These are phyloP conservation scores for Drosophila burlai DNA, from an alignment of 1,140 invertebrate species.

Conservation along the genomic window DNA sequence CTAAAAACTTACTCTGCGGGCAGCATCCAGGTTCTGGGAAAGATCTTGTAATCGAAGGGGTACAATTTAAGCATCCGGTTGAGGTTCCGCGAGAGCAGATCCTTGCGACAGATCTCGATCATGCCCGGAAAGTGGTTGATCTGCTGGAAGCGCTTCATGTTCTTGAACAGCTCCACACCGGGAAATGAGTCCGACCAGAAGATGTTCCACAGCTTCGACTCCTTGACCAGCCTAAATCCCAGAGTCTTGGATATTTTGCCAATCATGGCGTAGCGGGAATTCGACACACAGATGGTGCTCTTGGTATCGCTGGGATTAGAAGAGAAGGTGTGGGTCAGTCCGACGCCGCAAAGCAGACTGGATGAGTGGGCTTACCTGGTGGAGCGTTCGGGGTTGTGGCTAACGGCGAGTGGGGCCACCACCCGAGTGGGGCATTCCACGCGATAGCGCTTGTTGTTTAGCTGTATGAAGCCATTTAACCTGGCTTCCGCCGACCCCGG, in stretches of 20 bases:
- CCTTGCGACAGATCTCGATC: slow-evolving; percentile 95
- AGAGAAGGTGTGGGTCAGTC: not conserved
- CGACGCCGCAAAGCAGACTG: not conserved
- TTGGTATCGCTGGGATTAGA: slow-evolving; percentile 61
- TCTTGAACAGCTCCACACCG: slow-evolving; percentile 92
- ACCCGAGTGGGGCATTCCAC: slow-evolving; percentile 50
- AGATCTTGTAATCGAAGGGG: slow-evolving; percentile 95
- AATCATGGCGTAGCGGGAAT: slow-evolving; percentile 91
- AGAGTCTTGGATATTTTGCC: slow-evolving; percentile 89
- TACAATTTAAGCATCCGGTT: slow-evolving; percentile 94
- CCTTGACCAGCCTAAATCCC: slow-evolving; percentile 92
- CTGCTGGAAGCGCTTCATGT: slow-evolving; percentile 96
- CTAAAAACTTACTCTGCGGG: slow-evolving; percentile 91
- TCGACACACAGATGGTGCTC: slow-evolving; percentile 88
- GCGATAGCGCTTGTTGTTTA: slow-evolving; percentile 70
- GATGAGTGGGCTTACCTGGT: slow-evolving; percentile 28
- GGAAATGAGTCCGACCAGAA: slow-evolving; percentile 95
- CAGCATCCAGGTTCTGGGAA: slow-evolving; percentile 97
- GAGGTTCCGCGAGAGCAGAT: slow-evolving; percentile 93
- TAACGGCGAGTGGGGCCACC: not conserved
- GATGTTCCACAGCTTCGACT: slow-evolving; percentile 94
- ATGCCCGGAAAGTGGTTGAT: slow-evolving; percentile 97
- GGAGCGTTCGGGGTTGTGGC: not conserved
- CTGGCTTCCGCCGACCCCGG: not conserved
- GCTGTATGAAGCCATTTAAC: slow-evolving; percentile 61